These are phyloP conservation scores for Phylloscopus trochiloides DNA, from an alignment of 2,113 vertebrate species.

Conservation along the genomic window DNA sequence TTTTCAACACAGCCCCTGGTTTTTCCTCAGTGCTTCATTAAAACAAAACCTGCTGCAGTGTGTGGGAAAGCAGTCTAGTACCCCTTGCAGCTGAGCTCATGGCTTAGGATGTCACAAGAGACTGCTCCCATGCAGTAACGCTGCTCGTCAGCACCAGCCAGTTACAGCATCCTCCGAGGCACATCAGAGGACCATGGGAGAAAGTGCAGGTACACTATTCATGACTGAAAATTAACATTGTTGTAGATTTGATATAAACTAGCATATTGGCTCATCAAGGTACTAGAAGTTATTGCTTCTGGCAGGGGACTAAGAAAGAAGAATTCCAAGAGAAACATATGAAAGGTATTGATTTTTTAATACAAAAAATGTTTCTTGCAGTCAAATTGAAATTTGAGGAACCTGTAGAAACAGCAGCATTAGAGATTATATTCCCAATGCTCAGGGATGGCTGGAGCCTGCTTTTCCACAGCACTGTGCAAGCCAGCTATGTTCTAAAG, in stretches of 20 bases:
- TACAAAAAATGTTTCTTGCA: neutral
- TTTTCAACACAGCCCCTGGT: neutral
- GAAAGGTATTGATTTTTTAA: neutral
- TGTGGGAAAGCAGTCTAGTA: neutral
- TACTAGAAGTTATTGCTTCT: conserved; percentile 12
- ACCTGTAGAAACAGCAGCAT: neutral
- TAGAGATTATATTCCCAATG: neutral
- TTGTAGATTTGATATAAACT: conserved; percentile 30
- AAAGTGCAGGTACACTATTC: neutral
- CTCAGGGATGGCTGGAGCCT: neutral
- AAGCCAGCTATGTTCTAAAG: neutral
- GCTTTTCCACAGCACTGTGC: neutral
- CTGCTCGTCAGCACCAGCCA: neutral
- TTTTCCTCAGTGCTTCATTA: neutral
- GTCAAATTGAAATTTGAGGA: neutral
- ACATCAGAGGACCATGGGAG: neutral
- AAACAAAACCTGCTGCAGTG: neutral
- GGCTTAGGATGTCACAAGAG: neutral
- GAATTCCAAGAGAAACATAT: neutral
- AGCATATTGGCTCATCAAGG: neutral
- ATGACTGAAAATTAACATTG: conserved; percentile 7
- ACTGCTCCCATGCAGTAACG: neutral
- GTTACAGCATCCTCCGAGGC: neutral
- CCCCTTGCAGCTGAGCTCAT: neutral
- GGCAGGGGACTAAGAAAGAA: neutral